A percentile compares a stretch with the other conserved stretches of the same genome.
Evolutionary conservation across 2,888 invertebrate species (phyloP).

Genomic region (Thyatira batis): DNA sequence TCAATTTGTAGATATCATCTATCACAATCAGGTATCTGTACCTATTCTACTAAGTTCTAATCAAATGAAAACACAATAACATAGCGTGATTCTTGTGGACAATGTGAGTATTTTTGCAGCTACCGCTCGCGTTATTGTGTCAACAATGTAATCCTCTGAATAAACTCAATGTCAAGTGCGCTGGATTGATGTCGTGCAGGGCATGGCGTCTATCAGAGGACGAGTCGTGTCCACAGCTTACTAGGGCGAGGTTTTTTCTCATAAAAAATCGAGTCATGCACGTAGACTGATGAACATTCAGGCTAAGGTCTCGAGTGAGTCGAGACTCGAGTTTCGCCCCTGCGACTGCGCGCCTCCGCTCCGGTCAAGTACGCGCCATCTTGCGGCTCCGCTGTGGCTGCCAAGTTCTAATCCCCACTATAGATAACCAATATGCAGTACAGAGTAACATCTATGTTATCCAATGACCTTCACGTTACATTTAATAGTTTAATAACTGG

Average conservation of each 20-base stretch:
- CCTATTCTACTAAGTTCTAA: neutral
- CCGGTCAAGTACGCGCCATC: constrained; percentile 16
- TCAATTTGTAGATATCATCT: constrained; percentile 14
- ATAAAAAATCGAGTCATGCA: constrained; percentile 64
- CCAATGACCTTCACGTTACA: too few species aligned
- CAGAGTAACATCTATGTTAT: neutral
- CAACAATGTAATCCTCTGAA: constrained; percentile 31
- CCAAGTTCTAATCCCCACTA: constrained; percentile 29
- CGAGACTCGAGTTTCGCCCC: constrained; percentile 7
- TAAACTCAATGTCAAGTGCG: constrained; percentile 53
- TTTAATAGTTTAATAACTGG: neutral
- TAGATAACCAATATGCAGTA: neutral
- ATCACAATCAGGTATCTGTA: constrained; percentile 1
- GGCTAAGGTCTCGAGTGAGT: constrained; percentile 57
- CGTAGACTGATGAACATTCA: constrained; percentile 57
- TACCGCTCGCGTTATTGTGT: constrained; percentile 20
- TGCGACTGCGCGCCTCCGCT: neutral
- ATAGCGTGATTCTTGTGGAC: neutral
- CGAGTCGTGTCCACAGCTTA: constrained; percentile 42
- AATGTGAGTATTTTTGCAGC: neutral
- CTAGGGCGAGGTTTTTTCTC: constrained; percentile 54
- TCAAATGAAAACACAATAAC: neutral
- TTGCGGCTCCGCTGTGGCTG: constrained; percentile 36
- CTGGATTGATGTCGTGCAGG: constrained; percentile 24
- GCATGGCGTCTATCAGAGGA: constrained; percentile 33